These are phyloP conservation scores for Sebastes fasciatus DNA, from an alignment of 2,113 vertebrate species.

Conservation along the genomic window DNA sequence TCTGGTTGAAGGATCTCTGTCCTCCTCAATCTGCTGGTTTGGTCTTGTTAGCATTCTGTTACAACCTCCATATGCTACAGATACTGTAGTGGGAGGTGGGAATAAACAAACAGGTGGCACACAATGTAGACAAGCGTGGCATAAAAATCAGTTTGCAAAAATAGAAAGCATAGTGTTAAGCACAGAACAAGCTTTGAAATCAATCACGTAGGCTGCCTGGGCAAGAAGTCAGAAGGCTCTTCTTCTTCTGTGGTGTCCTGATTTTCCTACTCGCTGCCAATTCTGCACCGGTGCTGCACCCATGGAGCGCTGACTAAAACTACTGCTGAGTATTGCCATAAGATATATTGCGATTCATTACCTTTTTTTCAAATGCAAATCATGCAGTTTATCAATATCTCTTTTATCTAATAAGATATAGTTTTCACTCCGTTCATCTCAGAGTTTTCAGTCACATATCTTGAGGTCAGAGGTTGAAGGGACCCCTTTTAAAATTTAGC, in stretches of 20 bases:
- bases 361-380: too few relatives aligned
- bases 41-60: not conserved
- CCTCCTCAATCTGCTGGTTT: not conserved
- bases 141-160: not conserved
- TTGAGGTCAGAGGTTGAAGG: too few relatives aligned
- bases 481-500: too few relatives aligned
- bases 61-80: too few relatives aligned
- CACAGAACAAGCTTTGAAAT: not conserved
- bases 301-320: not conserved
- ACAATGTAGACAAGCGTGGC: not conserved
- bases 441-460: too few relatives aligned
- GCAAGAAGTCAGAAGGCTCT: not conserved
- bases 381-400: too few relatives aligned
- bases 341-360: too few relatives aligned
- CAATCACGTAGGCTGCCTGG: not conserved
- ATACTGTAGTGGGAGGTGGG: not conserved
- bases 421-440: too few relatives aligned
- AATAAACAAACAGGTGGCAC: not conserved
- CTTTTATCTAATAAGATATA: too few relatives aligned
- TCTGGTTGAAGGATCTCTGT: not conserved
- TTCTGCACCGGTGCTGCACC: not conserved
- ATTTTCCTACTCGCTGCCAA: not conserved
- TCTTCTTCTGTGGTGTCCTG: slow-evolving; percentile 6
- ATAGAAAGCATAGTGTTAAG: not conserved
- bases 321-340: too few relatives aligned